phyloP scores from a whole-genome alignment of 2,888 invertebrate genomes.

The Acrobasis suavella region DNA sequence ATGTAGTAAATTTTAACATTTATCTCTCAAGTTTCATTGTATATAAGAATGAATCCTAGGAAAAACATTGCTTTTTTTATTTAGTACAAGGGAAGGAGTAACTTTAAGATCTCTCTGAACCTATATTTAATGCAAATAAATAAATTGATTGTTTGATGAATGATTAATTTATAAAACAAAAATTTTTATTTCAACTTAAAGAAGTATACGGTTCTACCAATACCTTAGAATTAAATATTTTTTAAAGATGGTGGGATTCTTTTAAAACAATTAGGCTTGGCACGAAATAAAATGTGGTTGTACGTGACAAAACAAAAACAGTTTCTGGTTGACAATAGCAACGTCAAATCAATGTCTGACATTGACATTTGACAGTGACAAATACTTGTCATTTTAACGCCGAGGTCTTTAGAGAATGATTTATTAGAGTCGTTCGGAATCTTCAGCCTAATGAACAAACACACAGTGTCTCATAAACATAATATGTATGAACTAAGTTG shows the following conservation, averaged over 20 bases:
- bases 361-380: conserved; percentile 19
- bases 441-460: conserved; percentile 3
- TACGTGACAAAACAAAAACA: not conserved
- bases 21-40: too few relatives aligned
- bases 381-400: conserved; percentile 4
- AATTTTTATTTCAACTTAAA: too few relatives aligned
- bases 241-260: too few relatives aligned
- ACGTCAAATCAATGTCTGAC: conserved; percentile 10
- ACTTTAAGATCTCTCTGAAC: too few relatives aligned
- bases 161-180: too few relatives aligned
- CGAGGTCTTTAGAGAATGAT: conserved; percentile 6
- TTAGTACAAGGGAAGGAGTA: too few relatives aligned
- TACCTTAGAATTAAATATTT: too few relatives aligned
- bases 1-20: not conserved
- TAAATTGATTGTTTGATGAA: too few relatives aligned
- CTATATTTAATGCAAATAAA: too few relatives aligned
- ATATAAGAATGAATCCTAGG: too few relatives aligned
- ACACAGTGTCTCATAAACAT: not conserved
- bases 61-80: too few relatives aligned
- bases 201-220: too few relatives aligned
- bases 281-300: not conserved
- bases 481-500: not conserved
- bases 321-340: not conserved
- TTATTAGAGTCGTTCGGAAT: not conserved
- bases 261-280: not conserved